Evolutionary conservation across 2,888 invertebrate species (phyloP), one percentile per base, ranked within the genome.

Genomic region (Synanthedon andrenaeformis): DNA sequence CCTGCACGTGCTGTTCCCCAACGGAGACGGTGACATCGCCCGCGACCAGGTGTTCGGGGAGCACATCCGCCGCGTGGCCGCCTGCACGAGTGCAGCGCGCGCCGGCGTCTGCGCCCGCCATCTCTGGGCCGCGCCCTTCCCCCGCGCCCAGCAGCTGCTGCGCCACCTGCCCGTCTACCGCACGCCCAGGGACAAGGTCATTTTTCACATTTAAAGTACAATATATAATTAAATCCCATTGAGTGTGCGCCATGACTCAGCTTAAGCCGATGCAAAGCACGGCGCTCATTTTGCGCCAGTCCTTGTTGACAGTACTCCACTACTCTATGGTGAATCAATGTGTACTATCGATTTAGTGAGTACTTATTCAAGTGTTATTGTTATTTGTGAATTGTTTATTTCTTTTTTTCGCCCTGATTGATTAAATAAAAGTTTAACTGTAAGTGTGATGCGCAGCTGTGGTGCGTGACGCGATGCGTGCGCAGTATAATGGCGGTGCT

Each of bases 111-210:
- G 93, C 72, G 54, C 76, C 52, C 61, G 78, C 1, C 84, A 85
- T 65, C 92, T 94, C 70, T 93, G 94, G 70, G 98, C 98, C 70
- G 96, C 96, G 70, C 98, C 98, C 13, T 99, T 96, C 98, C 93
- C 96, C 41, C 95, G 96, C 69, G 98, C 98, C 49, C 98, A 98
- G 83, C 91, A 94, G 52, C 96, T 96, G 70, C 90, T 99, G 54
- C 90, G 92, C 45, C 93, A 95, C 62, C 93, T 98, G 74, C 93
- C 96, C 59, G 96, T 96, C 8, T 97, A 95, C 82, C 94, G 95
- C 81, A 96, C 96, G 6, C 96, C 97, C 8, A 86, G 92, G 51
- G 97, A 97, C 78, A 97, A 97, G 82, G 89, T 91, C 19, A 23
- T 4, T 23, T 23, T 42, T 41, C 17, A 11, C 10, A 10, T 4